Base-by-base conservation (phyloP, 2,797 vertebrate species). In the Sebastes nivosus region DNA sequence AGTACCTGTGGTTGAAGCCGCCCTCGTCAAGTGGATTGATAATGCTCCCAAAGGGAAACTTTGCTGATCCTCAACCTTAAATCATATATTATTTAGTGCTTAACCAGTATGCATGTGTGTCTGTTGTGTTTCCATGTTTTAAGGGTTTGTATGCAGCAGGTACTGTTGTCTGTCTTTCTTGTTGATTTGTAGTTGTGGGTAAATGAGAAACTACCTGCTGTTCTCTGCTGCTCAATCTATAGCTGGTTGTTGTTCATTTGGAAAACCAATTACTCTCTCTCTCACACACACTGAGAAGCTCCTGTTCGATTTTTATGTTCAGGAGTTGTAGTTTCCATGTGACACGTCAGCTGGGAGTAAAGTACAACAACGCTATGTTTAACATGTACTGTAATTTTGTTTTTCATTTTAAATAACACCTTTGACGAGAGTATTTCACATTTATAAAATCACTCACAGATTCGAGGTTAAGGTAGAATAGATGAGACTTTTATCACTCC, bases 271-370 rank as follows among this genome's bases (percentile, higher is more conserved):
- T 64, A 14, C 46, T 54, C 16, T 54, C 42, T 2, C 18, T 2
- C 22, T 9, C 18, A 2, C 24, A 13, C 18, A 27, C 32, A 38
- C 36, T 6, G 5, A 38, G 38, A 38, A 14, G 16, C 72, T 50
- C 29, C 72, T 79, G 16, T 67, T 78, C 77, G 75, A 64, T 80
- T 59, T 59, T 46, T 46, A 5, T 71, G 57, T 77, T 75, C 3
- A 77, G 30, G 30, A 63, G 54, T 32, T 59, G 54, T 6, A 67
- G 74, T 65, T 25, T 72, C 5, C 27, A 29, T 32, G 58, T 65
- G 67, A 83, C 11, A 32, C 2, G 38, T 57, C 52, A 60, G 32
- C 27, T 42, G 58, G 7, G 8, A 38, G 61, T 2, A 58, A 22
- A 63, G 27, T 9, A 18, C 67, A 67, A 18, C 67, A 67, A 20